Percentiles rank a stretch among this genome's conserved stretches.
Conservation (phyloP, 2,888 invertebrate genomes). For the Scotopteryx bipunctaria region DNA sequence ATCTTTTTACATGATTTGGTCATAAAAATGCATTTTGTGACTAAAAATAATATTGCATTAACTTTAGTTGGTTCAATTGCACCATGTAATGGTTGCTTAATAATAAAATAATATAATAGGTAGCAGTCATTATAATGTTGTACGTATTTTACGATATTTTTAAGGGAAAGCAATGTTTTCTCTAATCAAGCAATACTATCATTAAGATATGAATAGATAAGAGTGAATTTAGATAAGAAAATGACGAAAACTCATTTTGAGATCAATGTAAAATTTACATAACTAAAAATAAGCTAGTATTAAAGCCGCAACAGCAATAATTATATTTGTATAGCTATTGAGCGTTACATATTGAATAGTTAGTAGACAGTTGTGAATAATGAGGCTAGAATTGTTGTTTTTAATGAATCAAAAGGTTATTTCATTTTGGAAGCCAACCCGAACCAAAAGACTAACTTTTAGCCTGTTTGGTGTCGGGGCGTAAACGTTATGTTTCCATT, state of each 20-base stretch:
- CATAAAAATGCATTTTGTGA: conserved; percentile 6
- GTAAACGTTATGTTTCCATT: conserved; percentile 68
- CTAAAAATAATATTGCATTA: conserved; percentile 8
- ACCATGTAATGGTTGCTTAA: conserved; percentile 76
- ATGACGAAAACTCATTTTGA: conserved; percentile 78
- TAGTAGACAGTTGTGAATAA: conserved; percentile 77
- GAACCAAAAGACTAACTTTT: conserved; percentile 37
- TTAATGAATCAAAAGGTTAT: conserved; percentile 69
- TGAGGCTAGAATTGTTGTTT: conserved; percentile 77
- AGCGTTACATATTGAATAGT: conserved; percentile 81
- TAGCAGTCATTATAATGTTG: conserved; percentile 34
- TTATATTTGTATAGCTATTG: conserved; percentile 82
- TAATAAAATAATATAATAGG: conserved; percentile 41
- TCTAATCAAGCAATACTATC: conserved; percentile 81
- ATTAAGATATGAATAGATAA: conserved; percentile 67
- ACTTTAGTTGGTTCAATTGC: conserved; percentile 42
- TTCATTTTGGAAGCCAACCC: conserved; percentile 57
- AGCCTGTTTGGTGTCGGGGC: conserved; percentile 48
- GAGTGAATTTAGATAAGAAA: conserved; percentile 67
- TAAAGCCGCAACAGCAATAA: conserved; percentile 81
- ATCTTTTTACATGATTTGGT: not conserved
- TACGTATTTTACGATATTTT: conserved; percentile 65
- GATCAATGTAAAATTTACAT: conserved; percentile 75
- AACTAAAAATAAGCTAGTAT: conserved; percentile 46
- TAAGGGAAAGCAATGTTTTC: conserved; percentile 73